Evolutionary conservation across 2,113 vertebrate species (phyloP).

Genomic region (Oceanodroma tethys): DNA sequence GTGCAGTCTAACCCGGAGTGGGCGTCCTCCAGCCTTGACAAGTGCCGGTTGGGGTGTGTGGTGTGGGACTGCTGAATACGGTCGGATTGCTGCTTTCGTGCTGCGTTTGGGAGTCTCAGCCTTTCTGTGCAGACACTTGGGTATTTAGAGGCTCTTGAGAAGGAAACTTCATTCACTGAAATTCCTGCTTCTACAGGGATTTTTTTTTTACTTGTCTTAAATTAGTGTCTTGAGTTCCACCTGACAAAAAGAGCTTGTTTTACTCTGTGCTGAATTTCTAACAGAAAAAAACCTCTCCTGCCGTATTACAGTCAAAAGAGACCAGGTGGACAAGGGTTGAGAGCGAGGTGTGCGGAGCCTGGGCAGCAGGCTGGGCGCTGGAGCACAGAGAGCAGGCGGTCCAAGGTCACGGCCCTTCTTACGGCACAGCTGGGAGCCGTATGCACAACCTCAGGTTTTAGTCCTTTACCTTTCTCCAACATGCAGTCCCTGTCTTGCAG

Average conservation of each 20-base stretch:
- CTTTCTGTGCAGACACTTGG: not conserved
- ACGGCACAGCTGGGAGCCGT: not conserved
- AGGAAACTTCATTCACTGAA: not conserved
- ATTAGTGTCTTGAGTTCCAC: not conserved
- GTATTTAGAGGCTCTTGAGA: not conserved
- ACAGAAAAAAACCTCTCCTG: not conserved
- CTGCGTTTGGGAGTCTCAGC: not conserved
- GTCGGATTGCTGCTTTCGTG: rapidly evolving
- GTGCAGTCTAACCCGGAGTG: rapidly evolving
- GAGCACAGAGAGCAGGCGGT: not conserved
- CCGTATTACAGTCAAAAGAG: not conserved
- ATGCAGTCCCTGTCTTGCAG: not conserved
- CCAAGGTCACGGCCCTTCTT: not conserved
- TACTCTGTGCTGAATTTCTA: not conserved
- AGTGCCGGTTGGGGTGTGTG: not conserved
- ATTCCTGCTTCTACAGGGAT: not conserved
- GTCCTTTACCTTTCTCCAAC: not conserved
- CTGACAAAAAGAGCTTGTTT: not conserved
- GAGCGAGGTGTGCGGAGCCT: not conserved
- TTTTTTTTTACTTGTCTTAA: not conserved
- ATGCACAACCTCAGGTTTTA: not conserved
- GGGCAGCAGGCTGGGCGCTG: not conserved
- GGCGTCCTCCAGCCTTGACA: not conserved
- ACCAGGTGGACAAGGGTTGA: not conserved
- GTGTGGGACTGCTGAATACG: not conserved